Evolutionary conservation across 1,140 invertebrate genomes (phyloP), one percentile per base, ranked within the genome.

Genomic region (Carcinoscorpius rotundicauda): DNA sequence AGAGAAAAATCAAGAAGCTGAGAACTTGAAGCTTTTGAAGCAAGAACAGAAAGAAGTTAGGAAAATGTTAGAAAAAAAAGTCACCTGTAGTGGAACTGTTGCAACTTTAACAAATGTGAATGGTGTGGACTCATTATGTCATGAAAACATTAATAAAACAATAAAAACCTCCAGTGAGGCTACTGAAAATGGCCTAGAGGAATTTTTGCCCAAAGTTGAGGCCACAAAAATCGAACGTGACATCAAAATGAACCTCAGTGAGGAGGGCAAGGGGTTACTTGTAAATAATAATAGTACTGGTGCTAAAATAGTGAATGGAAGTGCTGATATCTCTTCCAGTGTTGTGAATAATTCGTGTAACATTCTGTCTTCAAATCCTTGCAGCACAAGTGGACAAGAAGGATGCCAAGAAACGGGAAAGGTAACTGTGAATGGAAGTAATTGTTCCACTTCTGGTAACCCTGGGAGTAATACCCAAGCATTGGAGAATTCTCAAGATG

Each of bases 1-100:
- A 29, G 29, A 29, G 29, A 29, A 29, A 29, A 29, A 29, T 29
- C 29, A 29, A 29, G 29, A 29, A 29, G 29, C 29, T 29, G 29
- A 29, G 29, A 29, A 29, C 29, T 29, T 29, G 29, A 29, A 29
- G 29, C 60, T 72, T 4, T 51, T 72, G 51, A 64, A 66, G 49
- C 52, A 66, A 3, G 71, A 72, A 57, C 63, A 51, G 11, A 60
- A 70, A 67, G 68, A 68, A 58, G 55, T 72, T 50, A 58, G 65
- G 64, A 71, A 65, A 60, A 73, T 73, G 72, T 72, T 73, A 51
- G 66, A 68, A 60, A 68, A 68, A 63, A 68, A 63, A 52, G 65
- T 56, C 62, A 62, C 64, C 49, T 65, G 63, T 53, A 63, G 50
- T 60, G 65, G 65, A 60, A 60, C 59, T 49, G 48, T 57, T 52